Conservation (phyloP, 2,888 invertebrate genomes). For the Endomychus coccineus region DNA sequence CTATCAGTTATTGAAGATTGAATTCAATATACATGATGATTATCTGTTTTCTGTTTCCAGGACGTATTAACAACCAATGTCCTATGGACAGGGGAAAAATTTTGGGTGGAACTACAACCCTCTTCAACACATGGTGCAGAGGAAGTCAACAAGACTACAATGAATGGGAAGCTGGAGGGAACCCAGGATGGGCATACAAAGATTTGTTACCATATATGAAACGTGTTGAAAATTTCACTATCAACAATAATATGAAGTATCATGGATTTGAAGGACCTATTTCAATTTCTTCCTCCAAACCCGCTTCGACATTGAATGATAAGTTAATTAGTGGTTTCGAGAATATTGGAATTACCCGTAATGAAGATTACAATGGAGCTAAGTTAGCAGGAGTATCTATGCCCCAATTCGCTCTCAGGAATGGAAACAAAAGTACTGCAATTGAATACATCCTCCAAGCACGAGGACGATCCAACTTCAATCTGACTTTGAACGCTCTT, state of each 20-base stretch:
- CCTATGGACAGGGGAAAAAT: conserved; percentile 72
- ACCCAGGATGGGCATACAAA: conserved; percentile 70
- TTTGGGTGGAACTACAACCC: conserved; percentile 73
- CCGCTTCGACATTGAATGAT: conserved; percentile 63
- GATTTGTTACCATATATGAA: conserved; percentile 70
- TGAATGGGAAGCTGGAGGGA: conserved; percentile 71
- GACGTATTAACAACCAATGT: too few species aligned
- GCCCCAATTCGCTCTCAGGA: conserved; percentile 62
- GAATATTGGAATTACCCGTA: too few species aligned
- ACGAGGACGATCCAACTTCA: conserved; percentile 56
- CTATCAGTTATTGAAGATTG: too few species aligned
- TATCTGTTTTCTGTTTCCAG: too few species aligned
- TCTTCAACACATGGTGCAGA: conserved; percentile 76
- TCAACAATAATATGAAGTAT: conserved; percentile 61
- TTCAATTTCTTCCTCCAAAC: conserved; percentile 56
- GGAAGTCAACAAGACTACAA: conserved; percentile 79
- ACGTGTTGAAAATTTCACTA: conserved; percentile 65
- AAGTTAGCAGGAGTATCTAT: conserved; percentile 55
- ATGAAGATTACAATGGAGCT: conserved; percentile 65
- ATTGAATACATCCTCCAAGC: conserved; percentile 72
- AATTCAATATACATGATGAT: too few species aligned
- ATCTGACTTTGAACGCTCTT: conserved; percentile 60
- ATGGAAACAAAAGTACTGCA: conserved; percentile 70
- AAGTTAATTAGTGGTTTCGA: too few species aligned
- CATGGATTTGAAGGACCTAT: conserved; percentile 58